Evolutionary conservation across 2,797 vertebrate species (phyloP).

Genomic region (Thaleichthys pacificus): DNA sequence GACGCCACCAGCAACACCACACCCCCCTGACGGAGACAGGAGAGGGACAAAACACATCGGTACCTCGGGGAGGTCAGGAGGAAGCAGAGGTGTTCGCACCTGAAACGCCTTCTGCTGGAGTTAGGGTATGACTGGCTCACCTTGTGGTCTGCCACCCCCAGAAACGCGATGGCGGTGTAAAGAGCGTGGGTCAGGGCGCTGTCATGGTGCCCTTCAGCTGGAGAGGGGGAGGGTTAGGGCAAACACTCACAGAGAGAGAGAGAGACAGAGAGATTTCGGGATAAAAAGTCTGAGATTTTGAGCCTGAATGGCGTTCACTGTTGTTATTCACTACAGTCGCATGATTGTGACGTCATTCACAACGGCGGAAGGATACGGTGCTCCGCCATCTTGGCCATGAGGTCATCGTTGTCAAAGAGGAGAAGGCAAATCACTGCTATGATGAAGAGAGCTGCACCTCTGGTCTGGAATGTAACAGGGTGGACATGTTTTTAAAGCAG

Average conservation of each 20-base stretch:
- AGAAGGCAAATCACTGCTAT: constrained; percentile 94
- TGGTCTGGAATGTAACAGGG: constrained; percentile 76
- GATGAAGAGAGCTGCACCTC: constrained; percentile 94
- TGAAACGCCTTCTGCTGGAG: neutral
- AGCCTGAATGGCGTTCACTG: neutral
- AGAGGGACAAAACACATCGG: neutral
- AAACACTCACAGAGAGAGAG: neutral
- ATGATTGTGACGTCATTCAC: no score
- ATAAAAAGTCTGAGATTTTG: neutral
- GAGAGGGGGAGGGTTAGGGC: constrained; percentile 52
- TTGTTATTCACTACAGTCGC: neutral
- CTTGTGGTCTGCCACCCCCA: constrained; percentile 97
- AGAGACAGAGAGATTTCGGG: neutral
- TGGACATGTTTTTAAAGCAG: neutral
- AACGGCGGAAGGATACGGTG: constrained; percentile 92
- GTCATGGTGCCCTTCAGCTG: constrained; percentile 97
- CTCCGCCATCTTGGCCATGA: constrained; percentile 99
- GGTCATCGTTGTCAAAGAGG: constrained; percentile 97
- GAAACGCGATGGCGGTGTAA: constrained; percentile 89
- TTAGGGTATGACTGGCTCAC: constrained; percentile 62
- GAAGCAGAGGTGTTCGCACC: neutral
- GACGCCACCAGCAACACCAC: constrained; percentile 91
- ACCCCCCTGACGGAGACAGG: constrained; percentile 80
- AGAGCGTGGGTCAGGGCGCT: constrained; percentile 95
- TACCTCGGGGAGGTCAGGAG: neutral